Evolutionary conservation across 2,888 invertebrate genomes (phyloP).

Genomic region (Malthinus flaveolus): DNA sequence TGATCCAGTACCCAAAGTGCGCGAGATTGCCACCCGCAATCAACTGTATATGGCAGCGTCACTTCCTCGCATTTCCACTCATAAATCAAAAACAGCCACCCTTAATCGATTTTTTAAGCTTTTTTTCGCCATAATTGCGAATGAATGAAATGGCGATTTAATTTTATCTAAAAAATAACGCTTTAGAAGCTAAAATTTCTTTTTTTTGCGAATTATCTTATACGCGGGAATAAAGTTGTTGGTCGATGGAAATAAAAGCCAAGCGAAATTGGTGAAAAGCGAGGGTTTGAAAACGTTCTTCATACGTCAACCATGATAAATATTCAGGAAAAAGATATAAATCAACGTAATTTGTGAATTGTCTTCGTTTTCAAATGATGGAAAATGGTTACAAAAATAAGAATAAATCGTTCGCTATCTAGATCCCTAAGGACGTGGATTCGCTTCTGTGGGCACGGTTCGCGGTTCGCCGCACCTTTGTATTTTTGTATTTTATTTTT

Average conservation of each 20-base stretch:
- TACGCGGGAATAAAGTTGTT: too few relatives aligned
- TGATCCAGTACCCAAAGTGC: conserved; percentile 42
- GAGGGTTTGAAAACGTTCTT: conserved; percentile 11
- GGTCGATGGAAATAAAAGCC: conserved; percentile 1
- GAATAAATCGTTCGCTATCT: conserved; percentile 36
- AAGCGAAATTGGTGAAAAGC: conserved; percentile 9
- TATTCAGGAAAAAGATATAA: conserved; percentile 30
- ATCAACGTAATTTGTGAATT: conserved; percentile 34
- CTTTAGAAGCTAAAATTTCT: background rate
- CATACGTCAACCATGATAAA: conserved; percentile 16
- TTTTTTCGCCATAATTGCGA: conserved; percentile 50
- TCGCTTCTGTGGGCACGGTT: conserved; percentile 21
- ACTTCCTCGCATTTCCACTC: conserved; percentile 48
- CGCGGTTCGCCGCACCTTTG: conserved; percentile 22
- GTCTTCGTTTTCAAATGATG: conserved; percentile 31
- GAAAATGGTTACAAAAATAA: conserved; percentile 35
- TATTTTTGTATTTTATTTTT: conserved; percentile 11
- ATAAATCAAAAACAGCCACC: conserved; percentile 55
- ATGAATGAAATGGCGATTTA: conserved; percentile 52
- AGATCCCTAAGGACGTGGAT: conserved; percentile 20
- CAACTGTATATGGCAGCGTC: conserved; percentile 43
- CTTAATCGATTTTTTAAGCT: conserved; percentile 50
- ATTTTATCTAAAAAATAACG: background rate
- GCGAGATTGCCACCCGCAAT: conserved; percentile 37
- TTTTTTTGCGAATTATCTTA: background rate